phyloP scores from a whole-genome alignment of 2,888 invertebrate genomes.

The Euzetes globulus region DNA sequence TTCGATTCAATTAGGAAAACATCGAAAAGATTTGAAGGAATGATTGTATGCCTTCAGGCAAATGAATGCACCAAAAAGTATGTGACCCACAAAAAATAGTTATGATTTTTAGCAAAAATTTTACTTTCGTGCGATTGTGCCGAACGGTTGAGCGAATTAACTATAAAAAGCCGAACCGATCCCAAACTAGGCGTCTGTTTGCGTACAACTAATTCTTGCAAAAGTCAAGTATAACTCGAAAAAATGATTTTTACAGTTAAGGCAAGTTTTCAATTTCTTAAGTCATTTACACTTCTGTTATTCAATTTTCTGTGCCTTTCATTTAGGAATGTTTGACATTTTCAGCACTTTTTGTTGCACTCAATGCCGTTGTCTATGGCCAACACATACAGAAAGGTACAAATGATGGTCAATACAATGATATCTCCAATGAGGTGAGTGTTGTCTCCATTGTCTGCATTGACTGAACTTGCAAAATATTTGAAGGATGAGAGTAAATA shows the following conservation, averaged over 20 bases:
- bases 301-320: too few species aligned
- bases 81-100: neutral
- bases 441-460: neutral
- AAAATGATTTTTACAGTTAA: too few species aligned
- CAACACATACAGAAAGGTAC: too few species aligned
- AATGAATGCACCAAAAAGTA: conserved; percentile 4
- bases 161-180: neutral
- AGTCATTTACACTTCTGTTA: too few species aligned
- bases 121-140: conserved; percentile 1
- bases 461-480: neutral
- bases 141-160: neutral
- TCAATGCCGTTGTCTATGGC: too few species aligned
- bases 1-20: neutral
- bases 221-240: too few species aligned
- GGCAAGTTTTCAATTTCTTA: too few species aligned
- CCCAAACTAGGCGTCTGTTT: neutral
- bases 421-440: too few species aligned
- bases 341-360: too few species aligned
- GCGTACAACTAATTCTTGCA: too few species aligned
- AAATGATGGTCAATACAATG: too few species aligned
- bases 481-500: conserved; percentile 20
- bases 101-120: neutral
- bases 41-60: neutral
- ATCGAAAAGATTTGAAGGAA: neutral
- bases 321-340: too few species aligned